Evolutionary conservation across 2,888 invertebrate genomes (phyloP).

Genomic region (Anticlea derivata): DNA sequence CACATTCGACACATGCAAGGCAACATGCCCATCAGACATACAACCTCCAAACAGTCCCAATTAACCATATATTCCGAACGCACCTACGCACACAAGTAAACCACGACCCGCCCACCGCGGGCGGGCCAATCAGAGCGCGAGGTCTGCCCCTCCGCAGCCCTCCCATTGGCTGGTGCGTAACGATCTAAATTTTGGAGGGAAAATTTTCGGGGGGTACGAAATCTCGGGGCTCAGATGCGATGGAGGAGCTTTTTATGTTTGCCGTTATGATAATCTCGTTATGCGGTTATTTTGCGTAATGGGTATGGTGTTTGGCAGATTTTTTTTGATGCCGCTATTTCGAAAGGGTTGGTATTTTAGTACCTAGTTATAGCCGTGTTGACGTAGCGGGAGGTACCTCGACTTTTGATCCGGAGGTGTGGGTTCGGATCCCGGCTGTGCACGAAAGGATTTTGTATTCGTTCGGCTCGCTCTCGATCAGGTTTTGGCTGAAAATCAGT

Average conservation of each 20-base stretch:
- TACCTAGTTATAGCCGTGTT: not conserved
- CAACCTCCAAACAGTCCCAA: constrained; percentile 50
- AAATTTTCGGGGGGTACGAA: constrained; percentile 76
- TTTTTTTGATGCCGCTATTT: constrained; percentile 33
- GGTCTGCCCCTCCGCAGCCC: constrained; percentile 60
- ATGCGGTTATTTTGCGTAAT: constrained; percentile 75
- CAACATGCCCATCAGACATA: constrained; percentile 32
- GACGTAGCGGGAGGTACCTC: too few relatives aligned
- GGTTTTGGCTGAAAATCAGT: too few relatives aligned
- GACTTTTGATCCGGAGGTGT: too few relatives aligned
- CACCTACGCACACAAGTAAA: constrained; percentile 56
- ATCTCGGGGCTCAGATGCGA: constrained; percentile 52
- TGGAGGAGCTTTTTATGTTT: constrained; percentile 36
- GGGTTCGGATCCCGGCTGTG: too few relatives aligned
- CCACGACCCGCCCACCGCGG: constrained; percentile 59
- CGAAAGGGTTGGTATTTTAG: constrained; percentile 20
- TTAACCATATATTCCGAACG: constrained; percentile 64
- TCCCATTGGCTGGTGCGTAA: constrained; percentile 66
- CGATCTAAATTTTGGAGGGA: constrained; percentile 75
- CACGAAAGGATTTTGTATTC: too few relatives aligned
- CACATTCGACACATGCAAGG: constrained; percentile 48
- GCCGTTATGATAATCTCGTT: constrained; percentile 75
- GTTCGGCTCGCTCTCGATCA: too few relatives aligned
- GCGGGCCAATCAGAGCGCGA: constrained; percentile 65
- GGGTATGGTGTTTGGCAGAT: constrained; percentile 46